These are phyloP conservation scores for Microctonus brassicae DNA, from an alignment of 2,888 invertebrate species.

Conservation along the genomic window DNA sequence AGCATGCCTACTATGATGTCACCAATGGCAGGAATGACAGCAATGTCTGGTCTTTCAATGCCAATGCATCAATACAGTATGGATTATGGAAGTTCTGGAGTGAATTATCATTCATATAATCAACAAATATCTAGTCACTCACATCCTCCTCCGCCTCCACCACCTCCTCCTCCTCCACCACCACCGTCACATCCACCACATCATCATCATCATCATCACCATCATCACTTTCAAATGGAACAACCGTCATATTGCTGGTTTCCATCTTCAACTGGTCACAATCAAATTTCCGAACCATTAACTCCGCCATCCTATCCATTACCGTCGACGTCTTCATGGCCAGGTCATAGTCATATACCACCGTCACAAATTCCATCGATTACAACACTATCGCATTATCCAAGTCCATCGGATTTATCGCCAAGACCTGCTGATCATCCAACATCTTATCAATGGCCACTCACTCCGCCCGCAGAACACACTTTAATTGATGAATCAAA, in stretches of 20 bases:
- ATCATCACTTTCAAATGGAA: conserved; percentile 47
- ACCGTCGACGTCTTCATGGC: conserved; percentile 47
- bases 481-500: conserved; percentile 46
- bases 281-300: conserved; percentile 53
- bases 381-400: conserved; percentile 55
- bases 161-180: conserved; percentile 48
- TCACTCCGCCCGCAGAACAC: conserved; percentile 55
- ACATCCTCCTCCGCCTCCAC: conserved; percentile 36
- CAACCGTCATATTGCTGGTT: conserved; percentile 57
- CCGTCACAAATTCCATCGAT: conserved; percentile 48
- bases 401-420: conserved; percentile 35
- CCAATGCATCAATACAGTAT: conserved; percentile 56
- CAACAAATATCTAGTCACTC: conserved; percentile 47
- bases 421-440: conserved; percentile 37
- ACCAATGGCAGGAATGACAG: conserved; percentile 29
- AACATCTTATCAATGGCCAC: conserved; percentile 57
- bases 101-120: conserved; percentile 55
- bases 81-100: conserved; percentile 53
- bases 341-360: conserved; percentile 44
- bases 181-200: conserved; percentile 42
- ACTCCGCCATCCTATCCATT: conserved; percentile 54
- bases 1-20: conserved; percentile 55
- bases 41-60: conserved; percentile 57
- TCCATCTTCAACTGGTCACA: conserved; percentile 45
- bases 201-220: conserved; percentile 35